A percentile compares a stretch with the other conserved stretches of the same genome.
These are phyloP conservation scores for Scalopus aquaticus DNA, from an alignment of 2,113 vertebrate species.

Conservation along the genomic window DNA sequence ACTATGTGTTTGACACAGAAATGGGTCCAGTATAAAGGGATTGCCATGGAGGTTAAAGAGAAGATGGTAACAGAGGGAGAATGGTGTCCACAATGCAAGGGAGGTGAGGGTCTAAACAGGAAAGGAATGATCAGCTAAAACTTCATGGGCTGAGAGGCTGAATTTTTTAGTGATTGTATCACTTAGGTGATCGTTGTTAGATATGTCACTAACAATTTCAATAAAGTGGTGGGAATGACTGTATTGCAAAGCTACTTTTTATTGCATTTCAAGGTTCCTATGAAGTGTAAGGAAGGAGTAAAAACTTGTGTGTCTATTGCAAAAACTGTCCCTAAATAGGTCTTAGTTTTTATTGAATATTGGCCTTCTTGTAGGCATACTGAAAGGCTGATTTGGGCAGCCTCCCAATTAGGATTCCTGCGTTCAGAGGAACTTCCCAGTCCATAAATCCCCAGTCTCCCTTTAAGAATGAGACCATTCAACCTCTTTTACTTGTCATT, in stretches of 20 bases:
- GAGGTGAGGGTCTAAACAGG: background rate
- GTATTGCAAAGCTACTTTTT: background rate
- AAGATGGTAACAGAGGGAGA: background rate
- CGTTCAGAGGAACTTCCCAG: background rate
- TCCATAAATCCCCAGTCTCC: background rate
- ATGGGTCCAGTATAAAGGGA: background rate
- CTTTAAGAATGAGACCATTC: background rate
- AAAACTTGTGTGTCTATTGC: background rate
- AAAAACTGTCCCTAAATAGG: background rate
- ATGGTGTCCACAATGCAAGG: background rate
- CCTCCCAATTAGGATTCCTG: background rate
- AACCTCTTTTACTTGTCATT: background rate
- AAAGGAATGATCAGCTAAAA: background rate
- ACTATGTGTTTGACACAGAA: background rate
- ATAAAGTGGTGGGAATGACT: background rate
- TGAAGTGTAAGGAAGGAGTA: background rate
- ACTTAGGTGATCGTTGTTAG: background rate
- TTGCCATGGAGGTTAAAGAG: background rate
- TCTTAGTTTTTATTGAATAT: constrained; percentile 11
- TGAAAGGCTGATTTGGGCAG: background rate
- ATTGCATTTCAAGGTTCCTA: background rate
- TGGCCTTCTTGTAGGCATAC: background rate
- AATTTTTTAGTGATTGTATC: background rate
- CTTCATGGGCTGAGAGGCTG: background rate
- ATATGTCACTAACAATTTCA: background rate